A percentile compares a stretch with the other conserved stretches of the same genome.
phyloP scores from a whole-genome alignment of 2,113 vertebrate species.

The Poecilia latipinna region DNA sequence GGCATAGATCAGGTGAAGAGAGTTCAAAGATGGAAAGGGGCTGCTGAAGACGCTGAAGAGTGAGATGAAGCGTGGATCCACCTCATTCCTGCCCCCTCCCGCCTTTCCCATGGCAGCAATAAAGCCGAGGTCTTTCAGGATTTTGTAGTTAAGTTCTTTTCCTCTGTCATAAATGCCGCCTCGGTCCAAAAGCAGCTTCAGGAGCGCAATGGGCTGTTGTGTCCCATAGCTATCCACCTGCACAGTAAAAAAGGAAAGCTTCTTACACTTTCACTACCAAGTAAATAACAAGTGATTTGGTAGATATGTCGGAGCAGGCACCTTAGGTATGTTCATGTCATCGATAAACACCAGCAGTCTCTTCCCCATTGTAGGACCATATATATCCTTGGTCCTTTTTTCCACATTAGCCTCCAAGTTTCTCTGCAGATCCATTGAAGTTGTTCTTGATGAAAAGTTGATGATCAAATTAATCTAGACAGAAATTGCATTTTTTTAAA shows the following conservation, averaged over 20 bases:
- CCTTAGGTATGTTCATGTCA: conserved; percentile 97
- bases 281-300: background rate
- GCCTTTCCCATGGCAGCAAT: conserved; percentile 96
- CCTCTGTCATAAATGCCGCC: conserved; percentile 91
- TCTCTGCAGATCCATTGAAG: conserved; percentile 93
- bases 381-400: conserved; percentile 92
- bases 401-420: conserved; percentile 93
- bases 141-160: conserved; percentile 92
- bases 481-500: background rate
- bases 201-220: conserved; percentile 93
- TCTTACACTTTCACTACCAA: background rate
- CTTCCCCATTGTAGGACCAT: conserved; percentile 92
- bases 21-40: conserved; percentile 87
- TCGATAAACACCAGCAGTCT: conserved; percentile 94
- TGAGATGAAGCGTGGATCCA: conserved; percentile 91
- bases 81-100: conserved; percentile 94
- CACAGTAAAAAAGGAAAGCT: background rate
- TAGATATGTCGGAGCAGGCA: conserved; percentile 50
- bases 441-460: conserved; percentile 95
- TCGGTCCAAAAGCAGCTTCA: conserved; percentile 91
- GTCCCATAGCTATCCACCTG: conserved; percentile 96
- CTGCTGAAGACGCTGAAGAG: conserved; percentile 94
- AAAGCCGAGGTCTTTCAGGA: conserved; percentile 90
- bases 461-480: conserved; percentile 86
- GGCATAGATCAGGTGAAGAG: conserved; percentile 88